These are phyloP conservation scores for Argyrosomus regius DNA, from an alignment of 2,797 vertebrate species.

Conservation along the genomic window DNA sequence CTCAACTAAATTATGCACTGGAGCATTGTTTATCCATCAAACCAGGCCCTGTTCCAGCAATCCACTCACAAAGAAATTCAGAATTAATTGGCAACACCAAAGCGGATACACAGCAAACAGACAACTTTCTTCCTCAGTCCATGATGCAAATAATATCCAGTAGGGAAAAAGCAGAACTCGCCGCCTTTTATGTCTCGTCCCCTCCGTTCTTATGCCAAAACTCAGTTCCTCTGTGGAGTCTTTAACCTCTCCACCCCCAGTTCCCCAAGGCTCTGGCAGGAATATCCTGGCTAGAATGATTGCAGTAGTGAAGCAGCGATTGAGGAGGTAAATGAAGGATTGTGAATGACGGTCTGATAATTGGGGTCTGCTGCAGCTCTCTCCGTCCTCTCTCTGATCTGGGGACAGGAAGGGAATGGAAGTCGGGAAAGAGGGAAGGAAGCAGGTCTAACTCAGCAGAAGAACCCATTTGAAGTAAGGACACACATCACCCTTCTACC, in stretches of 20 bases:
- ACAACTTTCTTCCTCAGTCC: conserved; percentile 69
- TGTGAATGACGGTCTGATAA: conserved; percentile 81
- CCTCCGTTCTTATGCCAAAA: conserved; percentile 72
- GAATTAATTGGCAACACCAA: conserved; percentile 83
- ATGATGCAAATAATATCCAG: conserved; percentile 65
- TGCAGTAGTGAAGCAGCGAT: conserved; percentile 64
- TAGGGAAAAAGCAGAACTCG: conserved; percentile 31
- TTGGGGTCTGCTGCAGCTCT: conserved; percentile 76
- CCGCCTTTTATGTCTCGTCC: conserved; percentile 71
- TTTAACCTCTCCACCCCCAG: conserved; percentile 81
- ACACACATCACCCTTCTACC: conserved; percentile 48
- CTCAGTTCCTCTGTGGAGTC: conserved; percentile 74
- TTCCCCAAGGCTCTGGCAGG: conserved; percentile 68
- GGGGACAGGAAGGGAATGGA: conserved; percentile 61
- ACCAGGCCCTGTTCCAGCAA: conserved; percentile 77
- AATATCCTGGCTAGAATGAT: conserved; percentile 76
- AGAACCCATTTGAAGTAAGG: conserved; percentile 68
- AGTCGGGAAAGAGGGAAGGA: conserved; percentile 36
- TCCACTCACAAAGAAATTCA: conserved; percentile 76
- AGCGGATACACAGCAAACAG: conserved; percentile 67
- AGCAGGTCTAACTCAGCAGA: conserved; percentile 78
- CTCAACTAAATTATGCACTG: conserved; percentile 79
- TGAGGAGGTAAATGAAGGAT: conserved; percentile 79
- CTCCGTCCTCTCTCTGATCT: conserved; percentile 68
- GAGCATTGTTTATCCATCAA: conserved; percentile 84